Base-by-base conservation (phyloP, 2,113 vertebrate genomes). In the Clarias macrocephalus region DNA sequence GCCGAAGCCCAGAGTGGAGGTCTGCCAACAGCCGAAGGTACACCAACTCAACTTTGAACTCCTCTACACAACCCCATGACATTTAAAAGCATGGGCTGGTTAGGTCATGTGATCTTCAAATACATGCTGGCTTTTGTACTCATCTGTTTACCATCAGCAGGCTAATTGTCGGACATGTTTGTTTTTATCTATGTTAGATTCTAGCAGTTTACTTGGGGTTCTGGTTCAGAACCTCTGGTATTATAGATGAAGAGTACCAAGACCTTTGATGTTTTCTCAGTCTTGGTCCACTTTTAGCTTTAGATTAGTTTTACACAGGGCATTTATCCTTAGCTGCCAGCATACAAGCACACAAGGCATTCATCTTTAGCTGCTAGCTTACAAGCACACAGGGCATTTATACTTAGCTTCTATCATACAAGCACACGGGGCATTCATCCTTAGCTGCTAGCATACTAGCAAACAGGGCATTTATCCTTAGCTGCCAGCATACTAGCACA, bases 1-100 rank as follows among this genome's bases (percentile, higher is more conserved):
- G 91, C 90, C 0, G 95, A 96, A 88, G 95, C 93, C 89, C 95
- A 94, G 33, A 93, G 96, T 42, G 92, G 94, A 89, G 95, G 94
- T 37, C 57, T 96, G 89, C 95, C 96, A 72, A 97, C 96, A 76
- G 92, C 94, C 37, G 95, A 95, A 96, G 97, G 96, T 97, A 95
- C 76, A 25, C 25, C 28, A 84, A 21, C 66, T 68, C 56, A 63
- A 52, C 13, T n/a, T 28, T 83, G 21, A 87, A 84, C 68, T 57
- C 15, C 28, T 75, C 28, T 12, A 33, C 65, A 52, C 21, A 85
- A 15, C n/a, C 42, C 19, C 13, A 65, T 63, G 63, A 62, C 30
- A 37, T 68, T 63, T 66, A 56, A 62, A 52, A 57, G 5, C 23
- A 52, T 54, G 59, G 59, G 6, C 19, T 85, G 28, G 3, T 30